These are phyloP conservation scores for Drosophila mayaguana DNA, from an alignment of 2,888 invertebrate genomes.

Conservation along the genomic window DNA sequence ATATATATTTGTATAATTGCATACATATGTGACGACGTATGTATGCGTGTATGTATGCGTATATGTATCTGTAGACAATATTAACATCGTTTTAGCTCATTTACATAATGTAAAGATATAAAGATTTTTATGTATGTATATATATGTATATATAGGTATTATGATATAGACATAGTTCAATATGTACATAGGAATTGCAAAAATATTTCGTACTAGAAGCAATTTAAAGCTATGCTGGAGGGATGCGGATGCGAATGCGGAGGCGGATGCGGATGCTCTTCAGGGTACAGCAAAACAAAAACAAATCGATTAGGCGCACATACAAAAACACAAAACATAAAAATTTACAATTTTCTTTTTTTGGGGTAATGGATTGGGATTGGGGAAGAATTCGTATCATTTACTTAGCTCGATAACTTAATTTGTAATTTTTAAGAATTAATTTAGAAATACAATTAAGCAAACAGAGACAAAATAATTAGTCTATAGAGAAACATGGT, in stretches of 20 bases:
- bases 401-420: conserved; percentile 46
- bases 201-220: conserved; percentile 37
- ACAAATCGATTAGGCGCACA: conserved; percentile 38
- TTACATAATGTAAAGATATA: conserved; percentile 21
- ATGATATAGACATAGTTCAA: conserved; percentile 8
- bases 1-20: conserved; percentile 19
- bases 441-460: conserved; percentile 81
- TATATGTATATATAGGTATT: conserved; percentile 14
- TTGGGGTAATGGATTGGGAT: not conserved
- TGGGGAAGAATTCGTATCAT: not conserved
- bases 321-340: conserved; percentile 13
- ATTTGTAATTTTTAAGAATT: conserved; percentile 77
- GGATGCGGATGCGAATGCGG: conserved; percentile 1
- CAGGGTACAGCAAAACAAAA: conserved; percentile 30
- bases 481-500: not conserved
- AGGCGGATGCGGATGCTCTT: not conserved
- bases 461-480: conserved; percentile 17
- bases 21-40: conserved; percentile 8
- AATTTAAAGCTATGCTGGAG: conserved; percentile 25
- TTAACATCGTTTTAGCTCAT: conserved; percentile 10
- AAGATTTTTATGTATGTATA: not conserved
- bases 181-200: conserved; percentile 41
- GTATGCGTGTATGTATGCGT: not conserved
- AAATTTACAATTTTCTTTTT: not conserved
- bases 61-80: not conserved